Conservation (phyloP, 1,140 invertebrate genomes). For the Popillia japonica region DNA sequence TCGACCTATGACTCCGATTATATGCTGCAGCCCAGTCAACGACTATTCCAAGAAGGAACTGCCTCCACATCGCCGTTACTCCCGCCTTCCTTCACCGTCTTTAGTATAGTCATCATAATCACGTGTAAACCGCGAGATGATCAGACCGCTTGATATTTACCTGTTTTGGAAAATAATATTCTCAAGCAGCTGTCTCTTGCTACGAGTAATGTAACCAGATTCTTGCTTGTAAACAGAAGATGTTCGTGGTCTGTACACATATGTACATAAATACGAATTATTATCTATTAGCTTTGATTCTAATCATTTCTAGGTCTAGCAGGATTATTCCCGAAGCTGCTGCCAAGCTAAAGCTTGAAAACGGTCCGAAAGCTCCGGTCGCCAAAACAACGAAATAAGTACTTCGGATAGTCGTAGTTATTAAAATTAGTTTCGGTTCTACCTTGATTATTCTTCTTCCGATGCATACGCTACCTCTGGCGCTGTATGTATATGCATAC, state of each 20-base stretch:
- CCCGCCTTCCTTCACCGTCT: background rate
- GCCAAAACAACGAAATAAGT: background rate
- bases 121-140: background rate
- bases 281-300: too few relatives aligned
- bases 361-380: slow-evolving; percentile 3
- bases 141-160: slow-evolving; percentile 28
- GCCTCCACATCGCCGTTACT: background rate
- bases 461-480: background rate
- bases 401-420: slow-evolving; percentile 1
- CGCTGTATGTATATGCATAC: background rate
- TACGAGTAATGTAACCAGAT: background rate
- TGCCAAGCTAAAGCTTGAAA: background rate
- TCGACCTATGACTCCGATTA: slow-evolving; percentile 10
- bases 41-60: background rate
- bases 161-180: slow-evolving; percentile 17
- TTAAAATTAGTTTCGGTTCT: slow-evolving; percentile 25
- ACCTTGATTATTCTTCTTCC: background rate
- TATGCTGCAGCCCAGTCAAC: background rate
- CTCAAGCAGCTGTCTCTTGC: background rate
- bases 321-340: too few relatives aligned
- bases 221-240: too few relatives aligned
- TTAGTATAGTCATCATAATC: background rate
- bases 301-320: too few relatives aligned
- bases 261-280: too few relatives aligned
- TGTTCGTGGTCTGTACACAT: too few relatives aligned